These are phyloP conservation scores for Agelastica alni DNA, from an alignment of 2,888 invertebrate genomes.

Conservation along the genomic window DNA sequence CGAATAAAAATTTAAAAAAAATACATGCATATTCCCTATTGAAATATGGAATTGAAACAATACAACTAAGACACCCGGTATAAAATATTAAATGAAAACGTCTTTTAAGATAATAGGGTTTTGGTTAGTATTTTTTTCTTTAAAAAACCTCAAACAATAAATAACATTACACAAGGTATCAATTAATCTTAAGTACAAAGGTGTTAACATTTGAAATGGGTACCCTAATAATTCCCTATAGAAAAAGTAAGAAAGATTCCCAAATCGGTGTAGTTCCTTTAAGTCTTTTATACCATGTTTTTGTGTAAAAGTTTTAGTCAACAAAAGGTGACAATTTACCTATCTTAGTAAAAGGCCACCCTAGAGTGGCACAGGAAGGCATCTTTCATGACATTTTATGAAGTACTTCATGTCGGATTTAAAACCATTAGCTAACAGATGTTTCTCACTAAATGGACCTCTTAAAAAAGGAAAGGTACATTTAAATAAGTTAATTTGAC, in stretches of 20 bases:
- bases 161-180: conserved; percentile 30
- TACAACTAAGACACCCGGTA: no score
- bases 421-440: conserved; percentile 28
- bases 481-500: no score
- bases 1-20: no score
- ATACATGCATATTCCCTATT: no score
- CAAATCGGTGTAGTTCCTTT: conserved; percentile 47
- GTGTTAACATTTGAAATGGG: conserved; percentile 30
- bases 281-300: conserved; percentile 37
- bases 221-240: conserved; percentile 30
- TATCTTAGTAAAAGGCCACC: conserved; percentile 36
- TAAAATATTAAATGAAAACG: no score
- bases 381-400: conserved; percentile 34
- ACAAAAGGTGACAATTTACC: conserved; percentile 44
- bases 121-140: no score
- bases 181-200: conserved; percentile 27
- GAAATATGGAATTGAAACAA: no score
- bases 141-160: conserved; percentile 19
- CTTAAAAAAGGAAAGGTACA: no score
- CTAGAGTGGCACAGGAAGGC: conserved; percentile 38
- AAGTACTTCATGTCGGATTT: conserved; percentile 23
- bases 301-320: conserved; percentile 36
- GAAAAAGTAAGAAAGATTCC: conserved; percentile 31
- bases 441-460: conserved; percentile 13
- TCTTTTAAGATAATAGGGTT: no score